Evolutionary conservation across 2,797 vertebrate genomes (phyloP).

Genomic region (Pangasius krempfi): DNA sequence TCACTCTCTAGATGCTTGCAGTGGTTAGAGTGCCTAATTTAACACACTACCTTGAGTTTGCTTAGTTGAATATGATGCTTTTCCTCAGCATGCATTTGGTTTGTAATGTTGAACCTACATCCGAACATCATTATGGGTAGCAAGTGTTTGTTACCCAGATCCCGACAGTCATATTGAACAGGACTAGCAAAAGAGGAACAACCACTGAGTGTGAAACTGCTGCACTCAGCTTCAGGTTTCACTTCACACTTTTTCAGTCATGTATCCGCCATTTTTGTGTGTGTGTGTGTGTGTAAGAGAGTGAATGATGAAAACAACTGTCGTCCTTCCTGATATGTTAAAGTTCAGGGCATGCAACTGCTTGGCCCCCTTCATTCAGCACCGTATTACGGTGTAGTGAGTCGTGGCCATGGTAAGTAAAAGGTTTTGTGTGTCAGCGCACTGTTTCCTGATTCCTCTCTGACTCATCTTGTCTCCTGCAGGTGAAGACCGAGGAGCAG

Average conservation of each 20-base stretch:
- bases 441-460: slow-evolving; percentile 1
- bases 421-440: neutral
- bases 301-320: neutral
- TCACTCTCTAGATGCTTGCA: neutral
- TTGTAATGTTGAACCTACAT: neutral
- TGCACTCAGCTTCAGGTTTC: slow-evolving; percentile 25
- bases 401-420: slow-evolving; percentile 18
- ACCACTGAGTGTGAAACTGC: neutral
- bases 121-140: neutral
- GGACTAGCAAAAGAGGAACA: slow-evolving; percentile 33
- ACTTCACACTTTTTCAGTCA: slow-evolving; percentile 25
- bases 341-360: neutral
- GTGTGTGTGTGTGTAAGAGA: slow-evolving; percentile 1
- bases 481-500: slow-evolving; percentile 95
- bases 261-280: neutral
- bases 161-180: neutral
- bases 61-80: neutral
- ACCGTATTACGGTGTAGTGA: neutral
- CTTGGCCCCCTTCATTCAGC: neutral
- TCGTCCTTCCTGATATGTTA: slow-evolving; percentile 7
- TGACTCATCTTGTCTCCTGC: slow-evolving; percentile 28
- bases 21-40: neutral
- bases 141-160: neutral
- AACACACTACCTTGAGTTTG: neutral
- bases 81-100: neutral